These are phyloP conservation scores for Grallaria varia DNA, from an alignment of 2,113 vertebrate genomes.

Conservation along the genomic window DNA sequence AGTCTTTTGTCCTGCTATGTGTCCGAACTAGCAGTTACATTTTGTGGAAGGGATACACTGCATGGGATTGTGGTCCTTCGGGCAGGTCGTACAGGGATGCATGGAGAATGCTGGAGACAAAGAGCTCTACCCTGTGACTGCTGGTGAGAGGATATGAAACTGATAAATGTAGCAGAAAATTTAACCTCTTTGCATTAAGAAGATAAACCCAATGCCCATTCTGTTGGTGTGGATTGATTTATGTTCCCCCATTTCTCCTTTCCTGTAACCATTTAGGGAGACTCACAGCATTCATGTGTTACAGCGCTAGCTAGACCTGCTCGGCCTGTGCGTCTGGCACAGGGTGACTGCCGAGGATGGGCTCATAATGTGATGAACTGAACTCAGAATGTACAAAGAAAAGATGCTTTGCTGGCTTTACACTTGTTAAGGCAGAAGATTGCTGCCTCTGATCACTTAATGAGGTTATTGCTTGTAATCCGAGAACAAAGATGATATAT, in stretches of 20 bases:
- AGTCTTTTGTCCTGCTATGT: not conserved
- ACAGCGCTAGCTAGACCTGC: not conserved
- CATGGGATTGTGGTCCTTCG: fast-evolving
- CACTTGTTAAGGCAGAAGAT: not conserved
- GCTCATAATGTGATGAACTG: not conserved
- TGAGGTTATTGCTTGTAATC: not conserved
- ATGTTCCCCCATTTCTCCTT: fast-evolving
- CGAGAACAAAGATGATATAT: not conserved
- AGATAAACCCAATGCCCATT: not conserved
- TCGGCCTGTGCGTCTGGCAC: not conserved
- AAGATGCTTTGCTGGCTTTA: not conserved
- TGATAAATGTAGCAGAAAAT: not conserved
- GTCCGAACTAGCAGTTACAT: fast-evolving
- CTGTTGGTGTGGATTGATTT: not conserved
- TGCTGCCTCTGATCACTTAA: not conserved
- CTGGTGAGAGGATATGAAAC: not conserved
- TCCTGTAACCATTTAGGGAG: not conserved
- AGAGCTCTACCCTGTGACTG: fast-evolving
- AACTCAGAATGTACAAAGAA: not conserved
- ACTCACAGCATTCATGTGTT: not conserved
- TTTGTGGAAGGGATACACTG: not conserved
- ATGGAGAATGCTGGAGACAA: fast-evolving
- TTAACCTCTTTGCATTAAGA: not conserved
- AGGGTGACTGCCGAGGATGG: not conserved
- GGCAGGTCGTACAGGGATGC: not conserved